Base-by-base conservation (phyloP, 2,113 vertebrate genomes). In the Engystomops pustulosus region DNA sequence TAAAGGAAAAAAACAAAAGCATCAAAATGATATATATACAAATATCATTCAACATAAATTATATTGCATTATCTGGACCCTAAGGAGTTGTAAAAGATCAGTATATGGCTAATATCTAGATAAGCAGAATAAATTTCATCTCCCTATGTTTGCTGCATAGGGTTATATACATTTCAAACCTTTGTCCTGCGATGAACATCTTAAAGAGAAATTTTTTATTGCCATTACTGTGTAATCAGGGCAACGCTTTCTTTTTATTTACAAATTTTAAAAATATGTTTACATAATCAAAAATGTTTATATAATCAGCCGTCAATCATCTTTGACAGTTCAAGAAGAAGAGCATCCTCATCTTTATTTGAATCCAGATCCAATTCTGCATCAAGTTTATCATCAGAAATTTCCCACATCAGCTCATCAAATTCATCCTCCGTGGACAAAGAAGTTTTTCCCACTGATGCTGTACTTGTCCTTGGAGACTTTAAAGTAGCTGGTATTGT, bases 281-380 rank as follows among this genome's bases (percentile, higher is more conserved):
- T 62, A 30, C 58, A 62, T 62, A n/a, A 27, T 15, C 55, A 4
- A 12, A 25, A 62, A 32, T 32, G 0, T 9, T 9, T 36, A 6
- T n/a, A 67, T 27, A 2, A 67, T 95, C 90, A 98, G 89, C 95
- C 97, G 90, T 96, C 96, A 36, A 98, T 98, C 97, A 99, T 98
- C 86, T 99, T 95, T 0, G 97, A 97, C 0, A 99, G 94, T 87
- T 99, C 98, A 86, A 97, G 92, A n/a, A 99, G 90, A 51, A 99
- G 94, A 75, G 97, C 97, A 0, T 99, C 98, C 86, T 97, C 97
- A 14, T 95, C 96, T 4, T 98, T 96, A 17, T 93, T 94, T 0
- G 96, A 92, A 77, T 98, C 97, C 86, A 97, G 86, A 79, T 96
- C 94, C 6, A 96, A 93, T 6, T 96, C 96, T 1, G 92, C 95